Evolutionary conservation across 2,888 invertebrate genomes (phyloP).

Genomic region (Aspidiotus destructor): DNA sequence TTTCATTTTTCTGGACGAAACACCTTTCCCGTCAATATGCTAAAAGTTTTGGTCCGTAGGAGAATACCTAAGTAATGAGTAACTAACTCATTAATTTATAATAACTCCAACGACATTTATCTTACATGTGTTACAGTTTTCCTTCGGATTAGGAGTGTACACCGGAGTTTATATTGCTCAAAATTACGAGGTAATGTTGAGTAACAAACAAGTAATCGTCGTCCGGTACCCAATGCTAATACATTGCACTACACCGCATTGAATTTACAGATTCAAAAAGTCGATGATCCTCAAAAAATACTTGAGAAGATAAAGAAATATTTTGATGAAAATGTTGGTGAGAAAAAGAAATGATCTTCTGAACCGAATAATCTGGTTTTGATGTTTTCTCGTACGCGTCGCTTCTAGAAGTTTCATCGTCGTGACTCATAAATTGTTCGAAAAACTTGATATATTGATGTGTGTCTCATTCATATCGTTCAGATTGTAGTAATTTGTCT

Average conservation of each 20-base stretch:
- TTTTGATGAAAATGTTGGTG: slow-evolving; percentile 51
- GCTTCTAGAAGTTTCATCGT: background rate
- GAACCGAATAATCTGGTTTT: background rate
- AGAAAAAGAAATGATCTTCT: slow-evolving; percentile 38
- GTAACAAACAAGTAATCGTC: background rate
- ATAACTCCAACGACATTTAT: no score
- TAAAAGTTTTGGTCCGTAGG: no score
- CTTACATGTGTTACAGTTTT: slow-evolving; percentile 48
- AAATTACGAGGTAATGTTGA: slow-evolving; percentile 58
- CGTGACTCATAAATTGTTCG: slow-evolving; percentile 6
- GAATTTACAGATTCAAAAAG: slow-evolving; percentile 62
- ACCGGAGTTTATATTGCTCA: slow-evolving; percentile 63
- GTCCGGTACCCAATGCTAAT: background rate
- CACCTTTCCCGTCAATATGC: no score
- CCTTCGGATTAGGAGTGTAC: slow-evolving; percentile 59
- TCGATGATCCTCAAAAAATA: slow-evolving; percentile 69
- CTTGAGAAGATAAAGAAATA: slow-evolving; percentile 59
- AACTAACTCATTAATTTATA: no score
- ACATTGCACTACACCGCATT: slow-evolving; percentile 34
- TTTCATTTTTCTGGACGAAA: no score
- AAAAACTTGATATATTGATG: background rate
- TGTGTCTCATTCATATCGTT: no score
- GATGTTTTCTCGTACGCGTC: background rate
- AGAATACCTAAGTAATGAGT: no score
- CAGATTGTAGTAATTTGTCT: no score